Conservation (phyloP, 2,113 vertebrate genomes). For the Phyllostomus discolor region DNA sequence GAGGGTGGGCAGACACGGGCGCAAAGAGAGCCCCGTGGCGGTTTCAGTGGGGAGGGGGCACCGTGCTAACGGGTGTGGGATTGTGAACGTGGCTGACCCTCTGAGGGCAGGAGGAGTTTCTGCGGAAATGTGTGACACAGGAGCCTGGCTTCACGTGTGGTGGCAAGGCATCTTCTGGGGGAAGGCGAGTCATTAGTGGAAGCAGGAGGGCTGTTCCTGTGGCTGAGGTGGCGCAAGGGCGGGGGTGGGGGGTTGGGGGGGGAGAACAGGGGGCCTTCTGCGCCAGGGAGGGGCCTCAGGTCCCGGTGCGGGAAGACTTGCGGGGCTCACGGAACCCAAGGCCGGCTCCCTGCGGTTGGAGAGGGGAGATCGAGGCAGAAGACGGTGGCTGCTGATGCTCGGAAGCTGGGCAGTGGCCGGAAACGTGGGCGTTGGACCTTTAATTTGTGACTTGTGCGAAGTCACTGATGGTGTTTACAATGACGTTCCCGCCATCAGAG, state of each 20-base stretch:
- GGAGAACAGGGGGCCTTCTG: neutral
- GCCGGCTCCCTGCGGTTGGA: neutral
- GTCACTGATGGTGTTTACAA: neutral
- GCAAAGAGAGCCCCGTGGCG: neutral
- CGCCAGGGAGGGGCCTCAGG: neutral
- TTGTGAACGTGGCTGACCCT: neutral
- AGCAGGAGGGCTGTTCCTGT: neutral
- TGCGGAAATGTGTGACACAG: neutral
- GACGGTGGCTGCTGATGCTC: neutral
- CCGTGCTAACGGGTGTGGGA: too few species aligned
- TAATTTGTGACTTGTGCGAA: neutral
- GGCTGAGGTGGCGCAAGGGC: neutral
- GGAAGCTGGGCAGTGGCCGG: neutral
- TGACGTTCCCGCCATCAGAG: neutral
- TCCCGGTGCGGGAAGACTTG: neutral
- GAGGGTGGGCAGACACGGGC: neutral
- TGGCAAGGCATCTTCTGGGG: neutral
- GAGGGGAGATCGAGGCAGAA: neutral
- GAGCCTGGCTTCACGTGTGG: neutral
- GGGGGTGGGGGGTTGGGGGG: too few species aligned
- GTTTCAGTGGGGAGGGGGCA: neutral
- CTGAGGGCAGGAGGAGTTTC: neutral
- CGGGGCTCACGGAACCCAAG: neutral
- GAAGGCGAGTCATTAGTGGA: neutral
- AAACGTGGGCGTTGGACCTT: neutral